phyloP scores from a whole-genome alignment of 1,140 invertebrate species.

The Aradophagus sp. region DNA sequence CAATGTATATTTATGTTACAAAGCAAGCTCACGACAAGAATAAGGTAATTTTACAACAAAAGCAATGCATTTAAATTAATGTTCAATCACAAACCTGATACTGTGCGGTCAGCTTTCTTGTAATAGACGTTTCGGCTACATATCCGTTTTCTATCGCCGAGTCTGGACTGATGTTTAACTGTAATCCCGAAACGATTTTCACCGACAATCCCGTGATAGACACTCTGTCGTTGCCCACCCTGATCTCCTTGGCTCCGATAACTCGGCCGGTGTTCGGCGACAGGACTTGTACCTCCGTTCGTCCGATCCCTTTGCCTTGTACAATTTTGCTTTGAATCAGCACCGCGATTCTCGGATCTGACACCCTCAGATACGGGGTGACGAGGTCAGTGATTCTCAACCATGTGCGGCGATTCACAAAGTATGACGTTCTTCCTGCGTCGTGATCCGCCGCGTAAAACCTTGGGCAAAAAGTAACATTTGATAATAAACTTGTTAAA shows the following conservation, averaged over 20 bases:
- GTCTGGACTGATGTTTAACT: constrained; percentile 90
- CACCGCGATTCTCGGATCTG: constrained; percentile 90
- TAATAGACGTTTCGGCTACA: constrained; percentile 90
- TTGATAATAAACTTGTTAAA: neutral
- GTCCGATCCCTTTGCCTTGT: constrained; percentile 89
- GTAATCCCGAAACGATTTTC: constrained; percentile 91
- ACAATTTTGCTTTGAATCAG: constrained; percentile 87
- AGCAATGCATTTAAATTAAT: too few relatives aligned
- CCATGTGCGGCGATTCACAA: constrained; percentile 90
- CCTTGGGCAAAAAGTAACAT: constrained; percentile 79
- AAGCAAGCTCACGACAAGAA: too few relatives aligned
- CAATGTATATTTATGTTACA: too few relatives aligned
- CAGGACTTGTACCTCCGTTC: constrained; percentile 94
- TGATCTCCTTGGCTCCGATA: constrained; percentile 91
- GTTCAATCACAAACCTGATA: constrained; percentile 83
- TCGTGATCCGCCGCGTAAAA: constrained; percentile 94
- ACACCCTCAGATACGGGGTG: constrained; percentile 85
- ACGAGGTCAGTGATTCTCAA: constrained; percentile 94
- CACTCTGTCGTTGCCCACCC: constrained; percentile 93
- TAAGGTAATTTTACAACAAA: too few relatives aligned
- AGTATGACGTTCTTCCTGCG: constrained; percentile 91
- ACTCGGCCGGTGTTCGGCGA: constrained; percentile 94
- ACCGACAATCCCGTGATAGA: constrained; percentile 87
- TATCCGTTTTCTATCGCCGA: constrained; percentile 90
- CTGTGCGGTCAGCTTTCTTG: constrained; percentile 90